A percentile compares a stretch with the other conserved stretches of the same genome.
These are phyloP conservation scores for Harpagoxenus sublaevis DNA, from an alignment of 2,888 invertebrate genomes.

Conservation along the genomic window DNA sequence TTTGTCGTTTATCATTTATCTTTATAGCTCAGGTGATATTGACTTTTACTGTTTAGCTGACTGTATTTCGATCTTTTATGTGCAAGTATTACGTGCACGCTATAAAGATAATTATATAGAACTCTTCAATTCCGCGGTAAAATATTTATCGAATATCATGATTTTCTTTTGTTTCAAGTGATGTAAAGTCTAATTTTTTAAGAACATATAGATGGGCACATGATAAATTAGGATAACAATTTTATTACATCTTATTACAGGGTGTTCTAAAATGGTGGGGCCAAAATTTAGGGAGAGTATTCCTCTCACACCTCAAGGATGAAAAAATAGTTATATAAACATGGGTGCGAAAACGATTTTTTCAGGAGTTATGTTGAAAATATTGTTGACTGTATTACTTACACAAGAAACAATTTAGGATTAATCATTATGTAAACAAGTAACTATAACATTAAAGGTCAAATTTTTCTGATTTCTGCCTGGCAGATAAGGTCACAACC, in stretches of 20 bases:
- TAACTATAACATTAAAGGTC: too few species aligned
- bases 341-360: too few species aligned
- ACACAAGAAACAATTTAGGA: too few species aligned
- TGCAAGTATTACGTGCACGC: not conserved
- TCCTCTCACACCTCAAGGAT: too few species aligned
- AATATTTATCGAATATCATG: not conserved
- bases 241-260: not conserved
- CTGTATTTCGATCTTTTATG: not conserved
- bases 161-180: not conserved
- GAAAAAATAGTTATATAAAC: too few species aligned
- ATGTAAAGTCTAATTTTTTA: not conserved
- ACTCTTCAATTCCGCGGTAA: not conserved
- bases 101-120: constrained; percentile 1
- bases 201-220: not conserved
- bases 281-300: too few species aligned
- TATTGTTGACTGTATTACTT: too few species aligned
- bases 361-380: too few species aligned
- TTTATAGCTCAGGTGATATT: not conserved
- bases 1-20: not conserved
- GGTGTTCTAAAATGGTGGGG: too few species aligned
- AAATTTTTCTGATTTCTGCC: too few species aligned
- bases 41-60: not conserved
- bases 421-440: too few species aligned
- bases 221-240: not conserved
- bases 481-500: too few species aligned